Evolutionary conservation across 1,140 invertebrate species (phyloP).

Genomic region (Bathynomus jamesi): DNA sequence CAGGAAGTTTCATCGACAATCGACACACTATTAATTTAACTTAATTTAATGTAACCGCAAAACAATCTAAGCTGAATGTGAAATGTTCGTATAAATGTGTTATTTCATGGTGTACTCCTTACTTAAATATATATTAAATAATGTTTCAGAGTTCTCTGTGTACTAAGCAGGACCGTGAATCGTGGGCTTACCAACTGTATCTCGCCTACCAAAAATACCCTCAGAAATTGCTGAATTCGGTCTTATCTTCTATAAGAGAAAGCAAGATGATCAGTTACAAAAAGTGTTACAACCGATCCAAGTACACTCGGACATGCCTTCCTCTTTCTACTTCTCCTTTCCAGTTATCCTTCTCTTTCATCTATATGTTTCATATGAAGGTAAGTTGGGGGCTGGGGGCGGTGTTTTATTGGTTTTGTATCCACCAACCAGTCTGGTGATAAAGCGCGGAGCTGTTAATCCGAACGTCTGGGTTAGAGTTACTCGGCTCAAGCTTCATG

Average conservation of each 20-base stretch:
- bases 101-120: too few species aligned
- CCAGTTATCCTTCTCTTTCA: conserved; percentile 46
- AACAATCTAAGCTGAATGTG: too few species aligned
- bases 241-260: conserved; percentile 47
- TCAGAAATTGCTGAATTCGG: conserved; percentile 52
- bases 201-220: conserved; percentile 62
- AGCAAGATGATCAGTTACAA: conserved; percentile 40
- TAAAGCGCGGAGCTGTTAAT: too few species aligned
- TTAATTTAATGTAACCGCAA: too few species aligned
- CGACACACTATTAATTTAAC: too few species aligned
- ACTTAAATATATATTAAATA: too few species aligned
- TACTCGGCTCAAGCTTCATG: too few species aligned
- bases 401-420: not conserved
- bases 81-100: too few species aligned
- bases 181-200: conserved; percentile 58
- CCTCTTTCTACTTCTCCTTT: conserved; percentile 51
- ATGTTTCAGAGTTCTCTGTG: conserved; percentile 55
- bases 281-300: conserved; percentile 42
- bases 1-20: too few species aligned
- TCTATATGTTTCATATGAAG: conserved; percentile 44
- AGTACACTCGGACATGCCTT: conserved; percentile 42
- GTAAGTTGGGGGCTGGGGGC: not conserved
- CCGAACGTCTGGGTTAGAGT: too few species aligned
- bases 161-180: conserved; percentile 52
- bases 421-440: too few species aligned